phyloP scores from a whole-genome alignment of 1,140 invertebrate genomes.

The Batillaria attramentaria region DNA sequence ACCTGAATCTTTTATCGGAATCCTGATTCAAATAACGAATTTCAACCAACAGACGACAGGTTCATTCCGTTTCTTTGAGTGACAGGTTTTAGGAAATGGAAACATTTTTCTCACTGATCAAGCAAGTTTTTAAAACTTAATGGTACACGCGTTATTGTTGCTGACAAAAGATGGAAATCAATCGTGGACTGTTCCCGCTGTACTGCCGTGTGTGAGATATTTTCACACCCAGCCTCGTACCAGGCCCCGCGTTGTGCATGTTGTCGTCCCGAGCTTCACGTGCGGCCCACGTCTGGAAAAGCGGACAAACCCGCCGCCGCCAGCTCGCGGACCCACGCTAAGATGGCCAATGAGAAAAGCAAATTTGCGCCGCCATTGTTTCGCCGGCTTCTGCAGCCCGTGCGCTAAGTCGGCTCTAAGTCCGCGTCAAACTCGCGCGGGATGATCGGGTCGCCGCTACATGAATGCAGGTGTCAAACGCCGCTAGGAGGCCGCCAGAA shows the following conservation, averaged over 20 bases:
- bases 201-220: no score
- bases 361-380: slow-evolving; percentile 23
- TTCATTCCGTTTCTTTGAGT: no score
- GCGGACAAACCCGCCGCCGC: not conserved
- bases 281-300: not conserved
- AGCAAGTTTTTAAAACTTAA: no score
- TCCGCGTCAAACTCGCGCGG: not conserved
- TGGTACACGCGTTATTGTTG: no score
- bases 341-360: slow-evolving; percentile 31
- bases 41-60: no score
- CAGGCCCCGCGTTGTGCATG: not conserved
- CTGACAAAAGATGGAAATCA: no score
- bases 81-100: no score
- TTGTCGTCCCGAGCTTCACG: not conserved
- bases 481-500: not conserved
- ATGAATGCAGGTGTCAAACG: slow-evolving; percentile 31
- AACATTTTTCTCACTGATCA: no score
- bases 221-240: no score
- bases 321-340: not conserved
- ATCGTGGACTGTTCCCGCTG: no score
- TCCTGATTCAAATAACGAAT: no score
- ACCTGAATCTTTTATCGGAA: no score
- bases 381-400: not conserved
- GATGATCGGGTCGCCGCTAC: slow-evolving; percentile 12
- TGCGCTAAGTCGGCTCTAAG: slow-evolving; percentile 7